Evolutionary conservation across 2,888 invertebrate species (phyloP), one percentile per base, ranked within the genome.

Genomic region (Leptura quadrifasciata): DNA sequence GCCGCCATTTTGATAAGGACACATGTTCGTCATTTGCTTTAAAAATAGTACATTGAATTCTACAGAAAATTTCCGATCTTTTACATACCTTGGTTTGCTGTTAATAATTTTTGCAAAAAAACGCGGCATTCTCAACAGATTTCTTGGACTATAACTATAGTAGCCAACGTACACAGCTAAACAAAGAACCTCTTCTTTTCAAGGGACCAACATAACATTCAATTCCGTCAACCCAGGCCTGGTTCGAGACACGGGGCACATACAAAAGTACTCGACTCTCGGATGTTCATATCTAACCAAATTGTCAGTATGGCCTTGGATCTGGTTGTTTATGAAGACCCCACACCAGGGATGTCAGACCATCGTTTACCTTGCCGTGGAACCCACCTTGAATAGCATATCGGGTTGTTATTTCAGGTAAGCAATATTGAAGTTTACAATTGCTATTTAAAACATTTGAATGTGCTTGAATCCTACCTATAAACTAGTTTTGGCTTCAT

Each of bases 201-300:
- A 85, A 94, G 94, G 91, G 78, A 91, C 91, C 27, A 91, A 91
- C 68, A 91, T 95, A 20, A 94, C 93, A 18, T 93, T 93, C 72
- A 94, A 94, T 87, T 91, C 92, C 65, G 91, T 93, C 20, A 93
- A 94, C 87, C 95, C 95, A 27, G 95, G 95, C 55, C 88, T 94
- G 58, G 93, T 93, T 0, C 90, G 93, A 72, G 91, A 92, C 58
- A 93, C 92, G 39, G 90, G 91, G 10, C 92, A 94, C 88, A 90
- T 94, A 89, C 69, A 75, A 18, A 90, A 92, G 85, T 90, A 90
- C 88, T 92, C 90, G 83, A 90, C 89, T 4, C 86, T 91, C 65
- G 89, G 90, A 74, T 91, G 90, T 71, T 89, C 89, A 21, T 88
- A 91, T 77, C 86, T 93, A 71, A 90, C 93, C 12, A 90, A 89